phyloP scores from a whole-genome alignment of 2,797 vertebrate genomes.

The Microctenopoma steveboyesi region DNA sequence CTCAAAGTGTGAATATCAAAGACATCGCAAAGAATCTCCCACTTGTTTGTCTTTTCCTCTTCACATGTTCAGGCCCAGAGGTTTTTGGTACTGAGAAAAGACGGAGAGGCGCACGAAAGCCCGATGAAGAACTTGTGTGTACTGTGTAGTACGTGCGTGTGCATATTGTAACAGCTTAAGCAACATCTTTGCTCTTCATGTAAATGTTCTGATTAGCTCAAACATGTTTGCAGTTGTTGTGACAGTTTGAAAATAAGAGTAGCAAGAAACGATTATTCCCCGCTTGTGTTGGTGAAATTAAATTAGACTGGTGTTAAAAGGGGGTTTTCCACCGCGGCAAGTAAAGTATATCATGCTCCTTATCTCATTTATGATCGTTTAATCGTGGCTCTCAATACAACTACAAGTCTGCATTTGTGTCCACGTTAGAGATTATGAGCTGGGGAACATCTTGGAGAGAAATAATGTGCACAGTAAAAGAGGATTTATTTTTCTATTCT shows the following conservation, averaged over 20 bases:
- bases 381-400: constrained; percentile 9
- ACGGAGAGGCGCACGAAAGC: constrained; percentile 26
- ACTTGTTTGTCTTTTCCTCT: constrained; percentile 7
- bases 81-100: constrained; percentile 46
- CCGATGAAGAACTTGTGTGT: constrained; percentile 20
- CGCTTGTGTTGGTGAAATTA: constrained; percentile 19
- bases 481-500: not conserved
- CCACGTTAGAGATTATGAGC: constrained; percentile 17
- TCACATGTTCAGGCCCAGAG: constrained; percentile 48
- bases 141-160: constrained; percentile 10
- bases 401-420: constrained; percentile 14
- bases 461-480: not conserved
- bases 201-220: constrained; percentile 31
- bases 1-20: constrained; percentile 79
- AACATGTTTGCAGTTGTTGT: constrained; percentile 39
- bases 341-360: constrained; percentile 11
- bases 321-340: constrained; percentile 8
- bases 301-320: constrained; percentile 40
- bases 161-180: constrained; percentile 21
- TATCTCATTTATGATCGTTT: constrained; percentile 36
- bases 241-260: constrained; percentile 53
- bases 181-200: constrained; percentile 24
- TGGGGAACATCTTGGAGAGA: not conserved
- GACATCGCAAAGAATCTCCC: constrained; percentile 35
- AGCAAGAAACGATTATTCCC: constrained; percentile 24